Conservation (phyloP, 2,797 vertebrate genomes). For the Phalanger gymnotis region DNA sequence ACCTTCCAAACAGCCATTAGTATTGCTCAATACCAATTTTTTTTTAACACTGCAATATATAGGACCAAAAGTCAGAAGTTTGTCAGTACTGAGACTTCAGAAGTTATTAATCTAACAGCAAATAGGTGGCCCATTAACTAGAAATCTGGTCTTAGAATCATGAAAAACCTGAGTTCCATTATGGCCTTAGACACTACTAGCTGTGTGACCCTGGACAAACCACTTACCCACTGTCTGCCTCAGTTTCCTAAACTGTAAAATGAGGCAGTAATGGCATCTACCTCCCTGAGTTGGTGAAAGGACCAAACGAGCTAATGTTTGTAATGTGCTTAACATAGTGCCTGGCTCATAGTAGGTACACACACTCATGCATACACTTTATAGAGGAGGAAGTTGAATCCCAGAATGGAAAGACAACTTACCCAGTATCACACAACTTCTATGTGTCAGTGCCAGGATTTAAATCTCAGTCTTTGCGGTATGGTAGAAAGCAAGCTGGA, state of each 20-base stretch:
- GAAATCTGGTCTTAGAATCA: background rate
- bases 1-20: background rate
- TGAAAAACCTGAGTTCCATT: background rate
- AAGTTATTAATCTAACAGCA: background rate
- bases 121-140: background rate
- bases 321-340: background rate
- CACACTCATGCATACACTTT: background rate
- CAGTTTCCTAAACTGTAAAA: background rate
- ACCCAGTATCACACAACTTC: background rate
- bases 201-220: background rate
- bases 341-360: background rate
- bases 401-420: background rate
- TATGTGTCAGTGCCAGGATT: background rate
- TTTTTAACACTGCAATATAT: background rate
- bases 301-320: background rate
- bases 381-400: background rate
- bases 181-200: background rate
- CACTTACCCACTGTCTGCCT: background rate
- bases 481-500: background rate
- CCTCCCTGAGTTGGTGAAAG: background rate
- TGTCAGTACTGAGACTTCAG: background rate
- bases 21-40: background rate
- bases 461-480: background rate
- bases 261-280: background rate
- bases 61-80: background rate